Conservation (phyloP, 2,113 vertebrate species). For the Phyllostomus hastatus region DNA sequence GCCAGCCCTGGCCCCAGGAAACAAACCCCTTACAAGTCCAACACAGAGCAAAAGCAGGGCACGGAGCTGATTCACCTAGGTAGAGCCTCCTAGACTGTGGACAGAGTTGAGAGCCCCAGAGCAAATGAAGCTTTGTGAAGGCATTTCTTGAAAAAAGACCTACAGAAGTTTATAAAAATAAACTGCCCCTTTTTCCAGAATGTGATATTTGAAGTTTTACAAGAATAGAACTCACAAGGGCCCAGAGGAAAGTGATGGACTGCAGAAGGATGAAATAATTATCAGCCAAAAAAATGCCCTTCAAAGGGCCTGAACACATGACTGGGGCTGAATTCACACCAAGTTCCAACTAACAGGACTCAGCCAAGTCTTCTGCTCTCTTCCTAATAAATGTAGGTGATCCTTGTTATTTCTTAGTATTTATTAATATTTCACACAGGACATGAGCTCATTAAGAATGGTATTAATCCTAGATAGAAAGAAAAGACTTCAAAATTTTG, state of each 20-base stretch:
- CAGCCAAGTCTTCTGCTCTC: background rate
- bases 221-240: background rate
- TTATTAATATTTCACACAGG: background rate
- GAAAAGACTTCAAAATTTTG: background rate
- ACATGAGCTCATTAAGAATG: background rate
- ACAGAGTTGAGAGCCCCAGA: background rate
- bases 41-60: background rate
- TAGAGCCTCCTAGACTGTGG: background rate
- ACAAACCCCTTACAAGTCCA: background rate
- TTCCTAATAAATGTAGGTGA: background rate
- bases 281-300: background rate
- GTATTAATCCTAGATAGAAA: background rate
- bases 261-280: background rate
- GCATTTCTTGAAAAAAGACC: background rate
- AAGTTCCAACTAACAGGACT: background rate
- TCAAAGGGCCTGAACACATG: background rate
- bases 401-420: background rate
- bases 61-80: background rate
- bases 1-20: conserved; percentile 29
- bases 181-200: background rate
- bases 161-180: background rate
- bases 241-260: background rate
- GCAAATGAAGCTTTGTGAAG: background rate
- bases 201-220: background rate
- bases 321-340: background rate